phyloP scores from a whole-genome alignment of 92 coral and sea anemone species.

The Zoanthus sansibaricus region DNA sequence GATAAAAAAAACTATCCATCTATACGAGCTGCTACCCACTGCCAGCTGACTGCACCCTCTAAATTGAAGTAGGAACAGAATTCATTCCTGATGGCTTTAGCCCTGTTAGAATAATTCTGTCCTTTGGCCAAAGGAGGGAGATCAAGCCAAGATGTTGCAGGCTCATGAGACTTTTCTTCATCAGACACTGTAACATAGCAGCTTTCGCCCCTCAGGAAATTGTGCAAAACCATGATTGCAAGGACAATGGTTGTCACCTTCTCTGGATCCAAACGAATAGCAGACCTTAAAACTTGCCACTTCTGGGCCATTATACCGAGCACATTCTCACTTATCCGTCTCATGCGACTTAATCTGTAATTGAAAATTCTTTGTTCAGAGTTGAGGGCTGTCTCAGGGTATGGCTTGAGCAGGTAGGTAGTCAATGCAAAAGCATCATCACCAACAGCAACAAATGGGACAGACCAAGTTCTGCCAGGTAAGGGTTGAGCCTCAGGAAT shows the following conservation, averaged over 20 bases:
- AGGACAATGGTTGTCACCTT: conserved; percentile 19
- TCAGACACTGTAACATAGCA: conserved; percentile 27
- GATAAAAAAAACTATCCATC: conserved; percentile 32
- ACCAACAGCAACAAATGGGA: conserved; percentile 27
- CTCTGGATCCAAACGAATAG: conserved; percentile 10
- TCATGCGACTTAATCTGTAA: conserved; percentile 58
- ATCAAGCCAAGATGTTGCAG: conserved; percentile 47
- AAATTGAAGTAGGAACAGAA: conserved; percentile 50
- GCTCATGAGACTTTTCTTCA: conserved; percentile 15
- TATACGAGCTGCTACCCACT: conserved; percentile 46
- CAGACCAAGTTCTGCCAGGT: conserved; percentile 24
- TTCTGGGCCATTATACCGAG: conserved; percentile 64
- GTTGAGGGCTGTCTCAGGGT: conserved; percentile 26
- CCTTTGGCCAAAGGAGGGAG: conserved; percentile 41
- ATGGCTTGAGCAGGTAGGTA: conserved; percentile 40
- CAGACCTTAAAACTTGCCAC: conserved; percentile 56
- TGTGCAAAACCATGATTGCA: conserved; percentile 22
- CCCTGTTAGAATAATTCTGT: conserved; percentile 51
- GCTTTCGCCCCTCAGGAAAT: not conserved
- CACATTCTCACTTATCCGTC: conserved; percentile 58
- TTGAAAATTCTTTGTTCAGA: conserved; percentile 33
- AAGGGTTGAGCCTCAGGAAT: conserved; percentile 25
- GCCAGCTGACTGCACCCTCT: conserved; percentile 58
- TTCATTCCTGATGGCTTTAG: conserved; percentile 46
- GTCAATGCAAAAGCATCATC: conserved; percentile 33